Percentiles rank a stretch among this genome's conserved stretches.
phyloP scores from a whole-genome alignment of 2,113 vertebrate genomes.

The Formicarius rufipectus region DNA sequence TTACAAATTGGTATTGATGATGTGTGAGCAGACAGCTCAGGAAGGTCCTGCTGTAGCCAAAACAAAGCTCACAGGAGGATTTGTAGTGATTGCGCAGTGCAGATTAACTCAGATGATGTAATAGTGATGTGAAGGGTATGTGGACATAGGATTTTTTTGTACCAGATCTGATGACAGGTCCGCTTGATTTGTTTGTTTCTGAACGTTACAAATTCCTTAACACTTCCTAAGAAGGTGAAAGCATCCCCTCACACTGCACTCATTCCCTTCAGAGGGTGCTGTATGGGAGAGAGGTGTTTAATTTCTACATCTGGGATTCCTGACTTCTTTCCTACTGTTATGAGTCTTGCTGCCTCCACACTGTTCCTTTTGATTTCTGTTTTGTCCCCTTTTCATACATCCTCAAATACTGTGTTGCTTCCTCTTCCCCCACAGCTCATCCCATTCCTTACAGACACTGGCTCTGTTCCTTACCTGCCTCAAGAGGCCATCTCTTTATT shows the following conservation, averaged over 20 bases:
- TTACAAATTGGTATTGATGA: not conserved
- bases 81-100: not conserved
- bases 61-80: not conserved
- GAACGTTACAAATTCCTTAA: not conserved
- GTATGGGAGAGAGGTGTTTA: not conserved
- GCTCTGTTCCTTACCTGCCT: not conserved
- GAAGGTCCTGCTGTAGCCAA: not conserved
- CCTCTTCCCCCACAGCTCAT: not conserved
- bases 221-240: not conserved
- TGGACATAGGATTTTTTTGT: not conserved
- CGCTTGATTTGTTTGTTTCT: not conserved
- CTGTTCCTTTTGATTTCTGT: not conserved
- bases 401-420: not conserved
- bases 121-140: not conserved
- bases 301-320: not conserved
- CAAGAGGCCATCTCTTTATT: not conserved
- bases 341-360: not conserved
- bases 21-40: not conserved
- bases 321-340: not conserved
- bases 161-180: not conserved
- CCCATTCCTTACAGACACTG: not conserved
- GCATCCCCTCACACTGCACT: not conserved
- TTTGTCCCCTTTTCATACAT: not conserved
- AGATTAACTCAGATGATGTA: not conserved
- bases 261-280: not conserved